phyloP scores from a whole-genome alignment of 2,888 invertebrate species.

The Amorpha juglandis region DNA sequence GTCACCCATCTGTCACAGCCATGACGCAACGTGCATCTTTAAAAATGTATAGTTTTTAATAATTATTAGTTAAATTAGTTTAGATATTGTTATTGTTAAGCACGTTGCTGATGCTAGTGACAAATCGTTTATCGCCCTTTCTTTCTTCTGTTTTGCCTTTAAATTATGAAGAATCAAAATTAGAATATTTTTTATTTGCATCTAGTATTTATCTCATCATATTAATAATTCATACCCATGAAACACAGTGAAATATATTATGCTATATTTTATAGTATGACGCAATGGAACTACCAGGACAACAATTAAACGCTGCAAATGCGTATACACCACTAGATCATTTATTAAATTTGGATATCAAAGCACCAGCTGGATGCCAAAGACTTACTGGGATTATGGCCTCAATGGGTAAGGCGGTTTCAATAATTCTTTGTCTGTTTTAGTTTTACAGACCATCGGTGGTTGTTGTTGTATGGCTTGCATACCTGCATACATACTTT shows the following conservation, averaged over 20 bases:
- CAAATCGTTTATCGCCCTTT: too few relatives aligned
- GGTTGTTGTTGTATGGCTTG: slow-evolving; percentile 1
- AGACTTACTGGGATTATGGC: slow-evolving; percentile 83
- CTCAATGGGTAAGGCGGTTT: slow-evolving; percentile 71
- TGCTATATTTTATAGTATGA: slow-evolving; percentile 57
- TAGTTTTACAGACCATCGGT: neutral
- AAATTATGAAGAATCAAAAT: too few relatives aligned
- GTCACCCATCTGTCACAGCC: too few relatives aligned
- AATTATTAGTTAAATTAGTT: too few relatives aligned
- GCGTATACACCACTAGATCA: slow-evolving; percentile 79
- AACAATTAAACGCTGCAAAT: slow-evolving; percentile 76
- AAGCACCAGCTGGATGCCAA: slow-evolving; percentile 72
- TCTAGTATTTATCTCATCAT: neutral
- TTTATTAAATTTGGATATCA: slow-evolving; percentile 72
- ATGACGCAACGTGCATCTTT: too few relatives aligned
- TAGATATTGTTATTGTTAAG: too few relatives aligned
- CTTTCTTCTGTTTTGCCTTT: too few relatives aligned
- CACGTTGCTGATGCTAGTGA: too few relatives aligned
- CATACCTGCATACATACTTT: too few relatives aligned
- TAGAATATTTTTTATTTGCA: too few relatives aligned
- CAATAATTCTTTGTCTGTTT: slow-evolving; percentile 1
- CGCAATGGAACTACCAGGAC: slow-evolving; percentile 75
- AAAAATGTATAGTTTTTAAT: too few relatives aligned
- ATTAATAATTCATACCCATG: neutral
- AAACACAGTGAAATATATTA: neutral